Percentiles rank a stretch among this genome's conserved stretches.
Conservation (phyloP, 2,113 vertebrate genomes). For the Strix aluco region DNA sequence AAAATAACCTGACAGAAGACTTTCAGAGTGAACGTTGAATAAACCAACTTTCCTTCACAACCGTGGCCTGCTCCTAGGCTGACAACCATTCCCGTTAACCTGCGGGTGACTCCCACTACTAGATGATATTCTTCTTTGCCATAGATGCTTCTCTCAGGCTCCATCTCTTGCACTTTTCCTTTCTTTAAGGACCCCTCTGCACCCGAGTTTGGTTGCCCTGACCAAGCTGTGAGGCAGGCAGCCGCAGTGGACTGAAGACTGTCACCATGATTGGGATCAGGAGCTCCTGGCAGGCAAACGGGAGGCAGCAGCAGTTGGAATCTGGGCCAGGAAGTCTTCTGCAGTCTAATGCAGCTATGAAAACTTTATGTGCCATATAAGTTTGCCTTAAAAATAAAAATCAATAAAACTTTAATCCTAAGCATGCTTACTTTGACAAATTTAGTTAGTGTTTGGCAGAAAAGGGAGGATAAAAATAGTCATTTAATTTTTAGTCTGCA, state of each 20-base stretch:
- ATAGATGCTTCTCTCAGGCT: not conserved
- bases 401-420: slow-evolving; percentile 24
- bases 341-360: not conserved
- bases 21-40: fast-evolving
- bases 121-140: not conserved
- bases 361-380: not conserved
- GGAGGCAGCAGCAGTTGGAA: not conserved
- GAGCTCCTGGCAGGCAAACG: not conserved
- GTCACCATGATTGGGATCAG: not conserved
- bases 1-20: not conserved
- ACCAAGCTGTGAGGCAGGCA: not conserved
- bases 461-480: slow-evolving; percentile 43
- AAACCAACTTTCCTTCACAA: not conserved
- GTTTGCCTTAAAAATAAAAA: not conserved
- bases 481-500: slow-evolving; percentile 50
- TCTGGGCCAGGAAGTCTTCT: not conserved
- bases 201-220: not conserved
- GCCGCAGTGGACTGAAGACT: not conserved
- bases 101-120: fast-evolving
- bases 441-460: slow-evolving; percentile 8
- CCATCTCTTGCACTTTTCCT: not conserved
- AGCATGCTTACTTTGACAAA: slow-evolving; percentile 15
- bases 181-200: not conserved
- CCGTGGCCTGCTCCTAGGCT: not conserved
- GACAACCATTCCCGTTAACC: not conserved